Evolutionary conservation across 2,113 vertebrate genomes (phyloP), one percentile per base, ranked within the genome.

Genomic region (Polypterus bichir): DNA sequence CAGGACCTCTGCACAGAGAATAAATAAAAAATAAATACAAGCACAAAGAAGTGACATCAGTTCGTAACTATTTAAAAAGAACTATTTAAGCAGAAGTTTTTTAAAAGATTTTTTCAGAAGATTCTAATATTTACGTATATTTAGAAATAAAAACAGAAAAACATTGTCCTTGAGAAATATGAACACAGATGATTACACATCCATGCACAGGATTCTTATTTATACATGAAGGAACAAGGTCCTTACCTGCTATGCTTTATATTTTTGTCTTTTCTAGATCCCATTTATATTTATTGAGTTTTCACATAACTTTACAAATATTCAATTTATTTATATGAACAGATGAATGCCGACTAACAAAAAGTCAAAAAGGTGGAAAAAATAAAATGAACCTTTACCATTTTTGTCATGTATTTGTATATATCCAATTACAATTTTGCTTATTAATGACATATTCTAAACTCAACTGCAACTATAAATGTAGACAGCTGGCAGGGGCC

Each of bases 1-100:
- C 71, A 98, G 69, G 69, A 96, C 79, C 45, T 82, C 93, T 97
- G 76, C 60, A 53, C 1, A 54, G 63, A 58, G 54, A 9, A n/a
- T 55, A 46, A 45, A 54, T 54, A 48, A 65, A 8, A 48, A 47
- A 27, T 27, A 3, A 62, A 53, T 47, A 53, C 45, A 59, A 48
- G 27, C 27, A 44, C 65, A 59, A 63, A 67, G 69, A 45, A 63
- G 74, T 77, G 73, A 9, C 65, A 71, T 61, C 59, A 69, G 62
- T 58, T 59, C 62, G 68, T 66, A 76, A 61, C 65, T 66, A 54
- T 62, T 63, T 74, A 74, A 56, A 48, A 8, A 1, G 44, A 10
- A 62, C 59, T 61, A n/a, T 71, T 82, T 77, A 72, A 73, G 75
- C 79, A 68, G 73, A 71, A 27, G 27, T 83, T 80, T 80, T 81